Base-by-base conservation (phyloP, 1,140 invertebrate species). In the Drosophila santomea region DNA sequence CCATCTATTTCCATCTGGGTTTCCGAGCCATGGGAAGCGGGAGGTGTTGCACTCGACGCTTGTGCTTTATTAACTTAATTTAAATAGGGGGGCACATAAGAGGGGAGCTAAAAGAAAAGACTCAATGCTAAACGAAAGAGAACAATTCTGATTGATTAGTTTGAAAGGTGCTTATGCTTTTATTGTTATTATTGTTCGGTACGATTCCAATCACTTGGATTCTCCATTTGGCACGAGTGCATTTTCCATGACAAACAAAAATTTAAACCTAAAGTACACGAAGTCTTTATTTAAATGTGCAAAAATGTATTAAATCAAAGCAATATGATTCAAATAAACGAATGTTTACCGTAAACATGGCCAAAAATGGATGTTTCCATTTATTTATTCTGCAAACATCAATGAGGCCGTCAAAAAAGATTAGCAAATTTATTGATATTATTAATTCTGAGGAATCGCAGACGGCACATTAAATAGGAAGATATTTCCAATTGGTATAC, bases 11-110 rank as follows among this genome's bases (percentile, higher is more conserved):
- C 25, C 28, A 11, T 25, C 28, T 43, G 58, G 32, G 32, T 32
- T 32, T 20, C 20, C 1, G 20, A 20, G 2, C 2, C 64, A 6
- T 6, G 23, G 36, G 23, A 11, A 69, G 12, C 51, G 48, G 17
- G 48, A 68, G 41, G 55, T 56, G 41, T 57, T 57, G 20, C 61
- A 36, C 60, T 68, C 45, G 38, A 32, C 36, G 36, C 60, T 25
- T 52, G 25, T 64, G 60, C 35, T 68, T 68, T 44, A 71, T 57
- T 71, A 48, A 48, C 36, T 69, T 57, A 71, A 69, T 69, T 56
- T 10, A 56, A 69, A 25, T 32, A 57, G 50, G 7, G 28, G 39
- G 8, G 36, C 55, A 15, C 32, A 39, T 7, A 15, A 20, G 57
- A 41, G 32, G 25, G 36, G 2, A 39, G 14, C 4, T 8, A 11